Conservation (phyloP, 2,888 invertebrate species). For the Daptonema setosum region DNA sequence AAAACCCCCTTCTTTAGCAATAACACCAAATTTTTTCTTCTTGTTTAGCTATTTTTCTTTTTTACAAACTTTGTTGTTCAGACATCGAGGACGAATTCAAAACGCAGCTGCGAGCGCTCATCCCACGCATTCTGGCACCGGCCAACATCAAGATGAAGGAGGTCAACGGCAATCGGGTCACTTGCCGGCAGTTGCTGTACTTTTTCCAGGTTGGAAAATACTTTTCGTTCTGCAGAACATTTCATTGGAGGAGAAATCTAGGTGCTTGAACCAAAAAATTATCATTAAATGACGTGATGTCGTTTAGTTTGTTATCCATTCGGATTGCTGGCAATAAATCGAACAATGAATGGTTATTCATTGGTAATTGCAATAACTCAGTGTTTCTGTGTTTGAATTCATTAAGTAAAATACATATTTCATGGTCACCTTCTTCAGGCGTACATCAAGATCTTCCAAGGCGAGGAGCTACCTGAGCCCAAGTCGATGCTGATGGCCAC, state of each 20-base stretch:
- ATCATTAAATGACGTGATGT: too few species aligned
- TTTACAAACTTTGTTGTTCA: conserved; percentile 27
- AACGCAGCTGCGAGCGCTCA: conserved; percentile 54
- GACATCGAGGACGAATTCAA: conserved; percentile 88
- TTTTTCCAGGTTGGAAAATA: conserved; percentile 68
- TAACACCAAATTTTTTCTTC: not conserved
- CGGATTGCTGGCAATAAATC: too few species aligned
- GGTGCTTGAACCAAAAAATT: too few species aligned
- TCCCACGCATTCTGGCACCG: conserved; percentile 69
- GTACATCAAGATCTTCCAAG: conserved; percentile 89
- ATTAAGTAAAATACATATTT: too few species aligned
- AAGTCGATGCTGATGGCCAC: conserved; percentile 98
- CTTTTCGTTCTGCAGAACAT: too few species aligned
- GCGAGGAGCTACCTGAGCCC: conserved; percentile 90
- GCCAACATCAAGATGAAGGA: conserved; percentile 80
- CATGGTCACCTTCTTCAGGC: conserved; percentile 41
- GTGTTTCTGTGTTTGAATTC: too few species aligned
- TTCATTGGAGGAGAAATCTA: too few species aligned
- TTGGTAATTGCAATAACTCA: too few species aligned
- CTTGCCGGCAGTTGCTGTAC: conserved; percentile 74
- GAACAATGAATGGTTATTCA: too few species aligned
- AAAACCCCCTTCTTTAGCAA: too few species aligned
- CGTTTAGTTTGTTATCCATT: too few species aligned
- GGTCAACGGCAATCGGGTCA: conserved; percentile 79
- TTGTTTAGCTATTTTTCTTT: not conserved